These are phyloP conservation scores for Salarias fasciatus DNA, from an alignment of 2,797 vertebrate genomes.

Conservation along the genomic window DNA sequence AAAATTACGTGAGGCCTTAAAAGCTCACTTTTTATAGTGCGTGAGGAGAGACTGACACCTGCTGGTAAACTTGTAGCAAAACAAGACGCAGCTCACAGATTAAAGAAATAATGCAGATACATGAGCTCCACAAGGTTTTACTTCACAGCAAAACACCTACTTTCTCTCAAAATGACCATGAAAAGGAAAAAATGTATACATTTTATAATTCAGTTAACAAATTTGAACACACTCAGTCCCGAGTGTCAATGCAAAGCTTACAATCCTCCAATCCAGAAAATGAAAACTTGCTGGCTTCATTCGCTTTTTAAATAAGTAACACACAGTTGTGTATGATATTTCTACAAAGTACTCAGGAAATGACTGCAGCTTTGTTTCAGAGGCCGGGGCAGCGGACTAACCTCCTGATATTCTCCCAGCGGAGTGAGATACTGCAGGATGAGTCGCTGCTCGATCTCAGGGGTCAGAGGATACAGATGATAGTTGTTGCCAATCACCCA, in stretches of 20 bases:
- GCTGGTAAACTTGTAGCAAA: constrained; percentile 51
- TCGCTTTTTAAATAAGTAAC: too few species aligned
- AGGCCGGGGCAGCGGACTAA: constrained; percentile 62
- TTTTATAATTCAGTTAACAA: too few species aligned
- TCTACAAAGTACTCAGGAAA: too few species aligned
- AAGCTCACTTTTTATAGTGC: too few species aligned
- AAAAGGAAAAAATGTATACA: too few species aligned
- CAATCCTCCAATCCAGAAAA: background rate
- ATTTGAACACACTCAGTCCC: background rate
- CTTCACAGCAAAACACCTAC: too few species aligned
- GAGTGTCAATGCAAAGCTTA: background rate
- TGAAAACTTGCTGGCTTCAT: background rate
- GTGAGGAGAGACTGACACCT: constrained; percentile 63
- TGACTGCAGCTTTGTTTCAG: too few species aligned
- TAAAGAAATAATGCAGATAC: background rate
- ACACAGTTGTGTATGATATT: too few species aligned
- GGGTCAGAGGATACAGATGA: constrained; percentile 93
- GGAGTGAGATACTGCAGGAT: constrained; percentile 98
- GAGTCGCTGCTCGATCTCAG: constrained; percentile 95
- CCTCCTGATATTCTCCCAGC: constrained; percentile 98
- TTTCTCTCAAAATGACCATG: too few species aligned
- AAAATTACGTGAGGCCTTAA: background rate
- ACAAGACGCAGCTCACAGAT: constrained; percentile 9
- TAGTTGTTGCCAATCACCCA: constrained; percentile 99
- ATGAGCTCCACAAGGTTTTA: background rate